Evolutionary conservation across 2,888 invertebrate genomes (phyloP), one percentile per base, ranked within the genome.

Genomic region (Cosmorhoe ocellata): DNA sequence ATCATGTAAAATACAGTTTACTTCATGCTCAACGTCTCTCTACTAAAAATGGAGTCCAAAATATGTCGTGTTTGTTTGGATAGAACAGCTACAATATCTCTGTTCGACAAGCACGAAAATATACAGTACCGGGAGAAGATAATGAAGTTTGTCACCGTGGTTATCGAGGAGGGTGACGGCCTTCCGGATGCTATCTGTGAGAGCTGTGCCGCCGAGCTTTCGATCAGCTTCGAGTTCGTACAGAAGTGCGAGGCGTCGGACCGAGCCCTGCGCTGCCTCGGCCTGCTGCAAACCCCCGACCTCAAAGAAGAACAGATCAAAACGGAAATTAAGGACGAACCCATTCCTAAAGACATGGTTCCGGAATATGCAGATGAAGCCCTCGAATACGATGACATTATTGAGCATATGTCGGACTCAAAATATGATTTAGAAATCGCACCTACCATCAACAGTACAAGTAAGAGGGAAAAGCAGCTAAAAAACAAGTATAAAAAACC

Each of bases 61-160:
- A 43, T 84, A 40, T 90, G 89, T 62, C 77, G 89, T 45, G 69
- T 86, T 56, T 90, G 89, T 61, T 76, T 88, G 5, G 70, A 72
- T 24, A 77, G 75, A 61, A 69, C 73, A 0, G 86, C 80, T 2
- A 69, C 71, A 1, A 69, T 80, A 39, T 81, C 81, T 1, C 47
- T 90, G 44, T 89, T 86, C 58, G 74, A 74, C 24, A 66, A 59
- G 44, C 71, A 76, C 22, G 76, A 78, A 30, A 77, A 74, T 47
- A 57, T 83, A n/a, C 76, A 74, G 58, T 76, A 78, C 47, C 71
- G 78, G 44, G 59, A 66, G 2, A 86, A 81, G 63, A 71, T 90
- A 41, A 82, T 80, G 78, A 77, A 74, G 9, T 80, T 82, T 46
- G 82, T 79, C 0, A 74, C 75, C 36, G 72, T 86, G 27, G 53